phyloP scores from a whole-genome alignment of 1,140 invertebrate species.

The Pristionchus pacificus region DNA sequence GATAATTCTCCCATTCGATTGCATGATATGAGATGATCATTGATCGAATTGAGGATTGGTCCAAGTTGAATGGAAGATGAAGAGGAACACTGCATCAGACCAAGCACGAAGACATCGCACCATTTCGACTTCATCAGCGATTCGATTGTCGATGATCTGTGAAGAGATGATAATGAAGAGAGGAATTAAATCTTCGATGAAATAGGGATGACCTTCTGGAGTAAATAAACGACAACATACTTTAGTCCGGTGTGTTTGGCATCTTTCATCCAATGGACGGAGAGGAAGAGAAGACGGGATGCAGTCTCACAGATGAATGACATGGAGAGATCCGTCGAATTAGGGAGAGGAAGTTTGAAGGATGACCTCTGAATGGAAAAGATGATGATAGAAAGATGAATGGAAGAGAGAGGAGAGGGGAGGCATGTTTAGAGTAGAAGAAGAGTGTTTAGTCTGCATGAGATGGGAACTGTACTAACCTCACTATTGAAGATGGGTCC shows the following conservation, averaged over 20 bases:
- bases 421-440: background rate
- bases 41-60: conserved; percentile 76
- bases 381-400: background rate
- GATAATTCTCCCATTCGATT: conserved; percentile 58
- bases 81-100: conserved; percentile 84
- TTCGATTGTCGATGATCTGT: conserved; percentile 73
- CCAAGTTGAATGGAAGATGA: conserved; percentile 73
- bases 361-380: conserved; percentile 48
- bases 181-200: background rate
- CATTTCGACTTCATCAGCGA: conserved; percentile 78
- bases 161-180: conserved; percentile 12
- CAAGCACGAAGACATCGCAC: conserved; percentile 86
- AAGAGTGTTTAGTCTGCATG: conserved; percentile 3
- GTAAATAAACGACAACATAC: conserved; percentile 28
- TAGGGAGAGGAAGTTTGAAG: conserved; percentile 78
- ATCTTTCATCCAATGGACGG: conserved; percentile 78
- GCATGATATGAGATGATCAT: conserved; percentile 66
- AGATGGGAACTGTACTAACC: background rate
- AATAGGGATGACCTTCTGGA: too few relatives aligned
- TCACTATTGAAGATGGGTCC: conserved; percentile 58
- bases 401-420: background rate
- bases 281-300: conserved; percentile 78
- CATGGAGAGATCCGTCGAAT: conserved; percentile 74
- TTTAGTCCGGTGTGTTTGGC: conserved; percentile 57
- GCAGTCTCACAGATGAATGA: conserved; percentile 88